Conservation (phyloP, 2,888 invertebrate species). For the Cistogaster globosa region DNA sequence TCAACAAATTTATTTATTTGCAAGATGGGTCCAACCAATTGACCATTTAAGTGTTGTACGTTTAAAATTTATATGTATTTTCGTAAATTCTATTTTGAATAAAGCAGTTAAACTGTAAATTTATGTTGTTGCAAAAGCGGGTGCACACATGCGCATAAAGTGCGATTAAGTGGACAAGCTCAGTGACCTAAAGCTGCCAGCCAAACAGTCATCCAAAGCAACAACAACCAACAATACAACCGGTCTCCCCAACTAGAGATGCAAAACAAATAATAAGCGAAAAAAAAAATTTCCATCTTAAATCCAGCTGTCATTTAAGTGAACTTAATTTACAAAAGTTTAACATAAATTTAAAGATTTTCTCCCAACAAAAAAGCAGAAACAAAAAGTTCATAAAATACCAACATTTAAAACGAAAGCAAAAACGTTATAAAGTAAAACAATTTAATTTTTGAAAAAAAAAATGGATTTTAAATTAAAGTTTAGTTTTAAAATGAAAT, state of each 20-base stretch:
- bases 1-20: conserved; percentile 68
- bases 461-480: conserved; percentile 26
- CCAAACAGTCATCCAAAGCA: conserved; percentile 42
- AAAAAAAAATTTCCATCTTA: conserved; percentile 65
- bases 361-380: conserved; percentile 24
- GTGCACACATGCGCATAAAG: conserved; percentile 80
- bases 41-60: conserved; percentile 36
- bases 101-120: conserved; percentile 75
- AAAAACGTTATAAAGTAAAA: conserved; percentile 5
- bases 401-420: conserved; percentile 41
- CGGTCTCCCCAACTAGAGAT: conserved; percentile 37
- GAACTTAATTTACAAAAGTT: conserved; percentile 71
- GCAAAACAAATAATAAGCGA: conserved; percentile 28
- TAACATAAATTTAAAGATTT: conserved; percentile 71
- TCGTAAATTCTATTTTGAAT: conserved; percentile 58
- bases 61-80: not conserved
- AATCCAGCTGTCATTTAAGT: conserved; percentile 71
- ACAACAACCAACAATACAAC: conserved; percentile 19
- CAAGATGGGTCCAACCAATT: conserved; percentile 50
- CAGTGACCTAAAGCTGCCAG: conserved; percentile 74
- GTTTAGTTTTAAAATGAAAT: conserved; percentile 47
- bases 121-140: conserved; percentile 74
- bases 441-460: not conserved
- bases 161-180: conserved; percentile 80
- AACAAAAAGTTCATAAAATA: conserved; percentile 11